Evolutionary conservation across 2,113 vertebrate genomes (phyloP).

Genomic region (Ameiurus melas): DNA sequence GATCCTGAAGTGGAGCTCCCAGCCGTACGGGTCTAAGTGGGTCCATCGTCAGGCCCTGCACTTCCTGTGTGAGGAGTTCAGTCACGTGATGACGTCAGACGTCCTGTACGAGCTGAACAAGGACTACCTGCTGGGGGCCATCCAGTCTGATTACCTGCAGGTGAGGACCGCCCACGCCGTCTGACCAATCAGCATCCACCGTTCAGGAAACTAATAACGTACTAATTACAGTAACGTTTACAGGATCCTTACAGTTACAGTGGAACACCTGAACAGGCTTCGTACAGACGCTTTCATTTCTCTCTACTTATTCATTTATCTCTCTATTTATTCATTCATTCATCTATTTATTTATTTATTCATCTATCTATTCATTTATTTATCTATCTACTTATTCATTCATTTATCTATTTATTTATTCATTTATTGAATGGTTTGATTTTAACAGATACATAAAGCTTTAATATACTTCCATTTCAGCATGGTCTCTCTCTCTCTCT

Average conservation of each 20-base stretch:
- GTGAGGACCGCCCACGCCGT: slow-evolving; percentile 64
- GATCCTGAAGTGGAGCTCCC: slow-evolving; percentile 98
- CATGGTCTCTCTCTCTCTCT: too few species aligned
- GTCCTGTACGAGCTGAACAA: slow-evolving; percentile 95
- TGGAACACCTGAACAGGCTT: neutral
- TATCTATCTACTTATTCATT: too few species aligned
- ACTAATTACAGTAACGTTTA: too few species aligned
- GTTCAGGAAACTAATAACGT: too few species aligned
- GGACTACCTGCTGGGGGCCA: slow-evolving; percentile 91
- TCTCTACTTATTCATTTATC: too few species aligned
- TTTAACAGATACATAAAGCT: too few species aligned
- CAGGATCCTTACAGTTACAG: neutral
- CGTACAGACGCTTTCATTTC: neutral
- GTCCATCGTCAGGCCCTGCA: slow-evolving; percentile 94
- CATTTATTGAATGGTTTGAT: too few species aligned
- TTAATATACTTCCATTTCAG: too few species aligned
- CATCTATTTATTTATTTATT: too few species aligned
- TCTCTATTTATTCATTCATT: too few species aligned
- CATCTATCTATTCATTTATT: too few species aligned
- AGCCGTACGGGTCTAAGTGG: slow-evolving; percentile 97
- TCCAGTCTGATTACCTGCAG: slow-evolving; percentile 99
- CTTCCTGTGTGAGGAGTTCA: slow-evolving; percentile 99
- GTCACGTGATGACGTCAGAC: slow-evolving; percentile 92
- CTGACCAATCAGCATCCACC: neutral
- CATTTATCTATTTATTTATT: too few species aligned